Evolutionary conservation across 2,888 invertebrate genomes (phyloP).

Genomic region (Sinelater perroti): DNA sequence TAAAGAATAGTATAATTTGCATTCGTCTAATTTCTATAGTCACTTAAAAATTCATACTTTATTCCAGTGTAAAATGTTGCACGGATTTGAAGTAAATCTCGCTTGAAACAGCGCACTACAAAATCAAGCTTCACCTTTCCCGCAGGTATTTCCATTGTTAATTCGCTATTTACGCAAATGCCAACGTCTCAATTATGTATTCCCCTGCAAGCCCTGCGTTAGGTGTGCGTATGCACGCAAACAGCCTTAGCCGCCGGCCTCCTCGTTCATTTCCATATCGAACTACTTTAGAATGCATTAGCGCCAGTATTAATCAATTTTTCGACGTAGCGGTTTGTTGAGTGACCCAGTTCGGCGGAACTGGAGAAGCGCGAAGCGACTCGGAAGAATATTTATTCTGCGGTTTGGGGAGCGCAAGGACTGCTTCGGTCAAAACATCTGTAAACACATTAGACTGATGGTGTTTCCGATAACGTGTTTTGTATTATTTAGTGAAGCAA

Average conservation of each 20-base stretch:
- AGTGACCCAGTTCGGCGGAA: slow-evolving; percentile 8
- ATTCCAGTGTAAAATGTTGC: no score
- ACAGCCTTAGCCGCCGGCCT: slow-evolving; percentile 27
- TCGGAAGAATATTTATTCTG: no score
- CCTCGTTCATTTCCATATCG: slow-evolving; percentile 41
- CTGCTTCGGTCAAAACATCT: no score
- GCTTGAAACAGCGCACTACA: no score
- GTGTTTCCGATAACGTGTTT: no score
- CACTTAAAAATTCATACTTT: no score
- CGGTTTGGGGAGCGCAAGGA: no score
- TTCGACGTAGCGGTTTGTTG: slow-evolving; percentile 13
- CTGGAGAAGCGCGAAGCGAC: slow-evolving; percentile 4
- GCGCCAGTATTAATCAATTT: slow-evolving; percentile 27
- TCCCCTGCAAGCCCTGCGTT: slow-evolving; percentile 39
- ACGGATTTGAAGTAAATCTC: no score
- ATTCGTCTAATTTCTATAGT: no score
- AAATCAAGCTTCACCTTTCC: slow-evolving; percentile 26
- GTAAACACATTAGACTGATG: no score
- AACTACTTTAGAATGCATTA: slow-evolving; percentile 25
- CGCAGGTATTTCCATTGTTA: slow-evolving; percentile 44
- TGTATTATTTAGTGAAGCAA: no score
- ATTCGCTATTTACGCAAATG: slow-evolving; percentile 46
- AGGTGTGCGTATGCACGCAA: slow-evolving; percentile 44
- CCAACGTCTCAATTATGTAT: slow-evolving; percentile 47
- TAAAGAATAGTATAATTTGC: no score